Evolutionary conservation across 1,140 invertebrate species (phyloP), one percentile per base, ranked within the genome.

Genomic region (Meloidogyne chitwoodi): DNA sequence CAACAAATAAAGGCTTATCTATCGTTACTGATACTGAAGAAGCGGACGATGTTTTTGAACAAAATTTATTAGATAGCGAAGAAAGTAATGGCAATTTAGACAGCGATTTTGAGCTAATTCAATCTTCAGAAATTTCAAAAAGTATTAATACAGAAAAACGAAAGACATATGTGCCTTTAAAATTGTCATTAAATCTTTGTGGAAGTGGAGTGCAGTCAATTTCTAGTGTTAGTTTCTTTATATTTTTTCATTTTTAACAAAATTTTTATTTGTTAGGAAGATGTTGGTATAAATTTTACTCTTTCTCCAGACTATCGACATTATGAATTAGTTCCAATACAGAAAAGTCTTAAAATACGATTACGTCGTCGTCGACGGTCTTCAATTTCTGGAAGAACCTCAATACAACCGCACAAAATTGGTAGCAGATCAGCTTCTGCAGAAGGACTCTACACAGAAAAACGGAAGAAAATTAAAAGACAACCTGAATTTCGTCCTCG

Each of bases 251-350:
- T 12, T 67, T 31, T 38, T 44, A n/a, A 22, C 14, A 11, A 16
- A 14, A 34, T 41, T 31, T 56, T 74, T 74, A 29, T 76, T 29
- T 34, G 61, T 67, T 77, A 77, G 76, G 76, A 78, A 22, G 76
- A 72, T 34, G 75, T 77, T 29, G 44, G 74, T 10, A 26, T n/a
- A 0, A 44, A 64, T 14, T 77, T 77, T 67, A 29, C 56, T 19
- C 29, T 75, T 29, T 48, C 71, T 3, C 75, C 76, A 4, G 74
- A 56, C 26, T 77, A 77, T 29, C 31, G 44, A 5, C 62, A 67
- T 22, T 75, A 77, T 44, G 76, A 77, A 63, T 69, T 77, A 16
- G 74, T 63, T 56, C 38, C 14, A 34, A 26, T 69, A 63, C 61
- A 26, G 27, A 34, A 65, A n/a, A 44, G 44, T 62, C 27, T 31